Base-by-base conservation (phyloP, 2,113 vertebrate genomes). In the Otis tarda region DNA sequence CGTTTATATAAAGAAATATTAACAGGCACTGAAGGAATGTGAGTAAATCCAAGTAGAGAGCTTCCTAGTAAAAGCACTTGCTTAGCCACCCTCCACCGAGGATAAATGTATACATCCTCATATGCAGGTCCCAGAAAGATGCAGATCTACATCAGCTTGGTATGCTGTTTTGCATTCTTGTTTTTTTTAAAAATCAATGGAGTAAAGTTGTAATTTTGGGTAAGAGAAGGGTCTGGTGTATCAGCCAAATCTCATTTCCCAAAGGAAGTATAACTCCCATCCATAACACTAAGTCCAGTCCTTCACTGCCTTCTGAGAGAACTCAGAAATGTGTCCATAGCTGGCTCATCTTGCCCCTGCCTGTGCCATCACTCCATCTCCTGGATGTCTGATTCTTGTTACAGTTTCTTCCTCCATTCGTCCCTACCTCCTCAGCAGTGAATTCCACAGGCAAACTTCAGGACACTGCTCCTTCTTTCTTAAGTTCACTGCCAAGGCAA, bases 271-370 rank as follows among this genome's bases (percentile, higher is more conserved):
- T 60, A 64, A 30, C 9, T 17, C 12, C 20, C 6, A 17, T 13
- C 39, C 15, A 1, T 11, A 52, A 31, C 3, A 50, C 9, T 1
- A 61, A 80, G 21, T 11, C 22, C 31, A 37, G 12, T 8, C 37
- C 13, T n/a, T 53, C 61, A 16, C 19, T 31, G 12, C 25, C 70
- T 20, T 28, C 7, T 4, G 30, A 73, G 22, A 41, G 13, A 22
- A 30, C 24, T 1, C 0, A 0, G 35, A 57, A 75, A 21, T 0
- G 0, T 6, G 10, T n/a, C 47, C 23, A 28, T 2, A 37, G 22
- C 35, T 16, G 15, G 5, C 74, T 59, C 19, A 27, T 15, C 30
- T 35, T 10, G 10, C 8, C 35, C n/a, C 53, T 37, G 71, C 21
- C 37, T 12, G 20, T 23, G 33, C 35, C 31, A 65, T 3, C 45